phyloP scores from a whole-genome alignment of 2,113 vertebrate species.

The Nothobranchius kuhntae region DNA sequence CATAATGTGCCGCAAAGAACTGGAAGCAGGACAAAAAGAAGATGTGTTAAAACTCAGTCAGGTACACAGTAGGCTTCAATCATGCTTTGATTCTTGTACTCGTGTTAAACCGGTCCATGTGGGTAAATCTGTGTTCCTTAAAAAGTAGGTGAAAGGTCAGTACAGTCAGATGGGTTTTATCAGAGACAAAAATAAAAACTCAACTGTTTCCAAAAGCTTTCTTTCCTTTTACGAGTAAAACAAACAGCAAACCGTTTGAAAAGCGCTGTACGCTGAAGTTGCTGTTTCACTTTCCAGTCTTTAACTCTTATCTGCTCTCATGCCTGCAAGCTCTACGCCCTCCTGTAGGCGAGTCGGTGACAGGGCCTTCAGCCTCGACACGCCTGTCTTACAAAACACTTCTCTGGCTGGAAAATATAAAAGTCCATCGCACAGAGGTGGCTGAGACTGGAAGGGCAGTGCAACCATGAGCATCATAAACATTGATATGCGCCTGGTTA shows the following conservation, averaged over 20 bases:
- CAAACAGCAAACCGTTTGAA: not conserved
- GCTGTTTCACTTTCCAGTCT: constrained; percentile 31
- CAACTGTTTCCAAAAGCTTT: not conserved
- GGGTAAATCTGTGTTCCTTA: not conserved
- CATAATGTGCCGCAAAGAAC: not conserved
- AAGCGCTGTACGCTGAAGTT: constrained; percentile 21
- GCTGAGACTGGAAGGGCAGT: constrained; percentile 20
- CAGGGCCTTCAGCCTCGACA: constrained; percentile 42
- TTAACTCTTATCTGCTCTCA: constrained; percentile 44
- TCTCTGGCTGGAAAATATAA: constrained; percentile 39
- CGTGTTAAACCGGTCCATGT: constrained; percentile 1
- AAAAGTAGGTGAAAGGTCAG: constrained; percentile 53
- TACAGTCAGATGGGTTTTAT: not conserved
- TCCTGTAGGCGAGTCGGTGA: constrained; percentile 57
- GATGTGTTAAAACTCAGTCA: not conserved
- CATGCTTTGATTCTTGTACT: not conserved
- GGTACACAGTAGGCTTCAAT: not conserved
- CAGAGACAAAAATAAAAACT: constrained; percentile 6
- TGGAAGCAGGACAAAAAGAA: not conserved
- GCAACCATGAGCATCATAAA: too few species aligned
- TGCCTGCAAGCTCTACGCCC: constrained; percentile 39
- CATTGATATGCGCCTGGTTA: too few species aligned
- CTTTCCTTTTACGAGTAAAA: constrained; percentile 12
- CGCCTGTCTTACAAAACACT: constrained; percentile 41
- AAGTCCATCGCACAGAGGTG: constrained; percentile 45